These are phyloP conservation scores for Falco novaeseelandiae DNA, from an alignment of 2,797 vertebrate species.

Conservation along the genomic window DNA sequence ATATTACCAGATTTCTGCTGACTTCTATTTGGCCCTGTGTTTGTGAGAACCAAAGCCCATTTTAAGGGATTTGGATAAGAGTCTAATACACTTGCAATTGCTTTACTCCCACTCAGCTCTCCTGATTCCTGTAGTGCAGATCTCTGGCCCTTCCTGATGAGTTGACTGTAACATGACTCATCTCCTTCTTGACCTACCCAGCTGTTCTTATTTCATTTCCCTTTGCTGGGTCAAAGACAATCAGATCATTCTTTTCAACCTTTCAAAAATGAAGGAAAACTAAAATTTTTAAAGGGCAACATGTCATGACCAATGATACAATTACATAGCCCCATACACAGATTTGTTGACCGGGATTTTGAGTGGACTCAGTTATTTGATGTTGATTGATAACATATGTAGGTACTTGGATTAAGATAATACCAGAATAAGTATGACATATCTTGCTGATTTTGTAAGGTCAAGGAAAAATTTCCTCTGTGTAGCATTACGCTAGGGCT, in stretches of 20 bases:
- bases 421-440: neutral
- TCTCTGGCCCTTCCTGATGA: conserved; percentile 45
- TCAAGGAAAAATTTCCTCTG: neutral
- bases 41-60: neutral
- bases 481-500: neutral
- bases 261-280: conserved; percentile 23
- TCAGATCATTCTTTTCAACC: conserved; percentile 32
- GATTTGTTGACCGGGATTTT: neutral
- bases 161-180: conserved; percentile 48
- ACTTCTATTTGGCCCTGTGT: neutral
- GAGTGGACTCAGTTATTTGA: neutral
- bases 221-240: conserved; percentile 36
- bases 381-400: neutral
- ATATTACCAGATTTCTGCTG: neutral
- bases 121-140: conserved; percentile 48
- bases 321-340: neutral
- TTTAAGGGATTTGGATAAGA: conserved; percentile 15
- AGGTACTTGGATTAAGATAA: neutral
- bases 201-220: conserved; percentile 62
- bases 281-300: conserved; percentile 18
- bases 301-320: neutral
- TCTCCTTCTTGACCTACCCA: conserved; percentile 52
- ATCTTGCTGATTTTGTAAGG: neutral
- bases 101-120: conserved; percentile 40
- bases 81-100: conserved; percentile 22